Evolutionary conservation across 2,888 invertebrate species (phyloP), one percentile per base, ranked within the genome.

Genomic region (Anagyrus pseudococci): DNA sequence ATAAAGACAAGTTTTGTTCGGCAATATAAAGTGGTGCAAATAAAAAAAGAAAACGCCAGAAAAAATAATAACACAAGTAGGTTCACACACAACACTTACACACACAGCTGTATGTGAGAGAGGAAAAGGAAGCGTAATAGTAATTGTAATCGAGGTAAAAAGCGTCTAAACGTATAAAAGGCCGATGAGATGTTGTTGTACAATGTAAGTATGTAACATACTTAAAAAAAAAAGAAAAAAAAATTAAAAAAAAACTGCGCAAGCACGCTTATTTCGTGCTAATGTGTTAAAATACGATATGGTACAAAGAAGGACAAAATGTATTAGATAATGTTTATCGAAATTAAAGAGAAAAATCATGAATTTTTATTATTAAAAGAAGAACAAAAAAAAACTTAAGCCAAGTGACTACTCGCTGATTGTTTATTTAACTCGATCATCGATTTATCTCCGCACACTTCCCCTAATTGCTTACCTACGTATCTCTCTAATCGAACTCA

Each of bases 301-400:
- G 78, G 77, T 79, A 78, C 78, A 78, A 79, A 78, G 72, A 72
- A 72, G 74, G 73, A 77, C 69, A 74, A 37, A 77, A 77, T 79
- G 77, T 78, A 79, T 76, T 77, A 77, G 74, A 70, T 64, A 69
- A 77, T 68, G 75, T 78, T 78, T 76, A 77, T 77, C 73, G 71
- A 75, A 77, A 77, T 76, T 78, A 72, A 2, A 37, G 8, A 76
- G 74, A 70, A 68, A 71, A 77, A 77, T 77, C 77, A 79, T 77
- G 78, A 79, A 78, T 79, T 78, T 78, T 79, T 79, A 79, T 75
- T 77, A 77, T 75, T 71, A 67, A 76, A 75, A 66, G 59, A 23
- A 6, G 17, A 55, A n/a, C n/a, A n/a, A n/a, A n/a, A n/a, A n/a
- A n/a, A n/a, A n/a, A n/a, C n/a, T n/a, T n/a, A n/a, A n/a, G n/a